These are phyloP conservation scores for Isoperla grammatica DNA, from an alignment of 2,888 invertebrate genomes.

Conservation along the genomic window DNA sequence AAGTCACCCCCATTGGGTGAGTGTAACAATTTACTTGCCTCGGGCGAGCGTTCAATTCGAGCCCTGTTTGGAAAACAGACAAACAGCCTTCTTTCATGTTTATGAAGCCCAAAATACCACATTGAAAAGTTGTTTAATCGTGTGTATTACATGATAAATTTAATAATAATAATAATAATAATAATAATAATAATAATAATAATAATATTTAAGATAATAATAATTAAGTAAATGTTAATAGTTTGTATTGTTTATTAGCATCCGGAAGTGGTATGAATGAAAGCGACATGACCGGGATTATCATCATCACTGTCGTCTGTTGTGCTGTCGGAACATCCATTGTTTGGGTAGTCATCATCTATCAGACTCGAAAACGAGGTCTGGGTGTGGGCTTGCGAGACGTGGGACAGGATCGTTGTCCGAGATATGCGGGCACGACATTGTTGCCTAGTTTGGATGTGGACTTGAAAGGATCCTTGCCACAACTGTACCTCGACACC, in stretches of 20 bases:
- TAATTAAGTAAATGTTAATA: too few species aligned
- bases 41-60: too few species aligned
- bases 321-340: constrained; percentile 88
- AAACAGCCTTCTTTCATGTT: too few species aligned
- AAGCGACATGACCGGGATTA: constrained; percentile 78
- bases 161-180: too few species aligned
- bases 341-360: constrained; percentile 88
- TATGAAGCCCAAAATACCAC: too few species aligned
- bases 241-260: constrained; percentile 35
- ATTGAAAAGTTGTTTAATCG: too few species aligned
- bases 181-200: too few species aligned
- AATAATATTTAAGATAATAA: too few species aligned
- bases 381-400: constrained; percentile 40
- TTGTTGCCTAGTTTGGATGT: constrained; percentile 41
- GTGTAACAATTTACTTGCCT: too few species aligned
- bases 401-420: constrained; percentile 20
- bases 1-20: too few species aligned
- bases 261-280: constrained; percentile 55
- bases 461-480: constrained; percentile 35
- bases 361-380: constrained; percentile 69
- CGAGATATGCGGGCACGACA: constrained; percentile 18
- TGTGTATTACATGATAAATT: too few species aligned
- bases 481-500: constrained; percentile 53
- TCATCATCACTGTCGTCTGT: constrained; percentile 84
- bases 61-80: too few species aligned